Percentiles rank a stretch among this genome's conserved stretches.
Conservation (phyloP, 2,888 invertebrate species). For the Coelopa pilipes region DNA sequence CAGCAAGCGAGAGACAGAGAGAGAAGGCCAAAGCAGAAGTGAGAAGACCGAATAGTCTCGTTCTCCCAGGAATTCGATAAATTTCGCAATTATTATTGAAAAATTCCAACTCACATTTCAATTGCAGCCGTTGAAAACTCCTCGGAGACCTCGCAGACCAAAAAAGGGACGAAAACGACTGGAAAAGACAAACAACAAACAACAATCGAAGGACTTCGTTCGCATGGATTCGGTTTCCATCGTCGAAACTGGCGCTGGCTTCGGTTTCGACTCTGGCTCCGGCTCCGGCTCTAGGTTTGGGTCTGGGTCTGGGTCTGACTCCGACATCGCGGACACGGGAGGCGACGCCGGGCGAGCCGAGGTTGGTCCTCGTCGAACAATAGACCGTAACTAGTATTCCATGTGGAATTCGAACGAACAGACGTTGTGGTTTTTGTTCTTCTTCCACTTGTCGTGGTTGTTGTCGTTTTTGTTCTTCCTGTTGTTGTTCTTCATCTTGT, state of each 20-base stretch:
- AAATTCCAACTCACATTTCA: slow-evolving; percentile 28
- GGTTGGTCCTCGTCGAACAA: slow-evolving; percentile 10
- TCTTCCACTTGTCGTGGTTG: too few relatives aligned
- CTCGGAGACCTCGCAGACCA: slow-evolving; percentile 12
- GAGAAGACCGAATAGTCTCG: background rate
- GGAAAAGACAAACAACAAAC: background rate
- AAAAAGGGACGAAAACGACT: background rate
- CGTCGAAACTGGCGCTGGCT: background rate
- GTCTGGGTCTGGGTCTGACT: background rate
- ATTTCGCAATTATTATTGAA: slow-evolving; percentile 34
- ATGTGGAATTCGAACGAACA: slow-evolving; percentile 11
- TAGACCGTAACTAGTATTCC: slow-evolving; percentile 23
- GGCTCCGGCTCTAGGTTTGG: background rate
- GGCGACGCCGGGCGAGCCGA: background rate
- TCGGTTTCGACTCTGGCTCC: too few relatives aligned
- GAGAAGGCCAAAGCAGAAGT: background rate
- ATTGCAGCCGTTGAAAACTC: slow-evolving; percentile 30
- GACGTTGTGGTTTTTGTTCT: background rate
- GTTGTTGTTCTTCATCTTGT: too few relatives aligned
- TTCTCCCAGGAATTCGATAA: slow-evolving; percentile 19
- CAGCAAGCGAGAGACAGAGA: background rate
- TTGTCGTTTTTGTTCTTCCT: too few relatives aligned
- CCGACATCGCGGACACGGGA: too few relatives aligned
- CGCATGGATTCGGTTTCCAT: background rate
- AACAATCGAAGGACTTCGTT: background rate